Base-by-base conservation (phyloP, 2,113 vertebrate species). In the Nyctibius bracteatus region DNA sequence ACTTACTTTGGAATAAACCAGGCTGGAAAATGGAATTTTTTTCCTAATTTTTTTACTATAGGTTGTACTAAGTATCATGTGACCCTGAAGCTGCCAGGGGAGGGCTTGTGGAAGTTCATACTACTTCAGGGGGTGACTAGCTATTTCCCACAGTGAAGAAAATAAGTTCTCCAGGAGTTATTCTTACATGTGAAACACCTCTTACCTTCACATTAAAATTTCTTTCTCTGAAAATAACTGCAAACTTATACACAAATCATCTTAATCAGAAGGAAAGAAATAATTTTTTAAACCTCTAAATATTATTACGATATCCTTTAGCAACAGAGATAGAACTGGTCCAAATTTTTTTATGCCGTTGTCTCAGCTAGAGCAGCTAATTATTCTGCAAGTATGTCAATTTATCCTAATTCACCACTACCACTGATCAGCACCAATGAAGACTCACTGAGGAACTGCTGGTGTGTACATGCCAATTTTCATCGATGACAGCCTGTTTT, bases 351-450 rank as follows among this genome's bases (percentile, higher is more conserved):
- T 63, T 43, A 44, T 47, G 41, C 10, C 41, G 68, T 47, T 88
- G 30, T 57, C 58, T 88, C 55, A 88, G 59, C 57, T 86, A 84
- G 13, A 81, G 47, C 28, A 84, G 80, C 47, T 96, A 86, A 86
- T 94, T 94, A 77, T 83, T 86, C 65, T 92, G 78, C 31, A 90
- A 90, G 46, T 43, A 62, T 44, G 33, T 81, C 14, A 37, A 43
- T 85, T 92, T 74, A 63, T 71, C 75, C 63, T 41, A 70, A 86
- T 85, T 88, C 51, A 57, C 11, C 61, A 44, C 47, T 23, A 71
- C 13, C 71, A 43, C 10, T 62, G 55, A 59, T 46, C 43, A 88
- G 79, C 59, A 49, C 33, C 61, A 37, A 12, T 43, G 80, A 86
- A 72, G 70, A 47, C 30, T 74, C 71, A 59, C 67, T 91, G 58